A percentile compares a stretch with the other conserved stretches of the same genome.
Conservation (phyloP, 1,140 invertebrate genomes). For the Rhysida immarginata region DNA sequence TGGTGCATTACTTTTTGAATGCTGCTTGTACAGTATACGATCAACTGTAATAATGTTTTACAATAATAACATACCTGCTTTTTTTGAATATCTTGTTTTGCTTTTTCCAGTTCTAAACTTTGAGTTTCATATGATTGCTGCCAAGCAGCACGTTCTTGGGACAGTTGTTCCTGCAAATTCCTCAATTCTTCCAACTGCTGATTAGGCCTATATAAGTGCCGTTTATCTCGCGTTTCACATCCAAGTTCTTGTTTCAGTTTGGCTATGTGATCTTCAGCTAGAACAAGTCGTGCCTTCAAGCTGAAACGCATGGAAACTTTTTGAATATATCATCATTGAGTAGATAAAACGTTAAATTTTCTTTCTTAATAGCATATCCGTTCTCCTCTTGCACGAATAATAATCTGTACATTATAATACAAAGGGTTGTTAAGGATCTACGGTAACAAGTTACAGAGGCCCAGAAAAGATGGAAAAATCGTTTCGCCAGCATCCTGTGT, state of each 20-base stretch:
- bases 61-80: slow-evolving; percentile 30
- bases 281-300: slow-evolving; percentile 45
- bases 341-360: slow-evolving; percentile 14
- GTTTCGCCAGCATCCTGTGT: too few relatives aligned
- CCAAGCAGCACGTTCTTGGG: slow-evolving; percentile 63
- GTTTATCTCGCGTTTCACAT: slow-evolving; percentile 22
- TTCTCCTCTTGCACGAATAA: too few relatives aligned
- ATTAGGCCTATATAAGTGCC: slow-evolving; percentile 49
- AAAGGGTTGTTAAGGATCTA: too few relatives aligned
- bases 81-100: slow-evolving; percentile 39
- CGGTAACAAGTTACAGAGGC: too few relatives aligned
- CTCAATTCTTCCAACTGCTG: slow-evolving; percentile 54
- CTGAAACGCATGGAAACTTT: too few relatives aligned
- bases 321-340: too few relatives aligned
- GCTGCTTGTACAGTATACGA: too few relatives aligned
- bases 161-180: slow-evolving; percentile 57
- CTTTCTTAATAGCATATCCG: too few relatives aligned
- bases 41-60: background rate
- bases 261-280: slow-evolving; percentile 28
- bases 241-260: slow-evolving; percentile 12
- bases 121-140: slow-evolving; percentile 40
- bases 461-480: too few relatives aligned
- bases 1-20: too few relatives aligned
- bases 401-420: too few relatives aligned
- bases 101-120: slow-evolving; percentile 43